These are phyloP conservation scores for Gnathonemus longibarbis DNA, from an alignment of 2,113 vertebrate genomes.

Conservation along the genomic window DNA sequence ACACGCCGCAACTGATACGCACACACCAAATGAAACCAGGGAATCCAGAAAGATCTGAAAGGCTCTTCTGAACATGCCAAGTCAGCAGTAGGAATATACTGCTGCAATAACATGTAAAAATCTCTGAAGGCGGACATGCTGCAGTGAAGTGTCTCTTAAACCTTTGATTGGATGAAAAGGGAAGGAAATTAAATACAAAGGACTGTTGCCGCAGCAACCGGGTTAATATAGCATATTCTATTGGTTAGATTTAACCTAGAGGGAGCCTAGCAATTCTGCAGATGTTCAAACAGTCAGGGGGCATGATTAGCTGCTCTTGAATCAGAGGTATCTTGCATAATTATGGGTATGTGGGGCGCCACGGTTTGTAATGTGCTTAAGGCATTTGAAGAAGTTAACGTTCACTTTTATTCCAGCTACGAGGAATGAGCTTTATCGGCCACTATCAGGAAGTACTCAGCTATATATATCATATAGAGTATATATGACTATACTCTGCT, in stretches of 20 bases:
- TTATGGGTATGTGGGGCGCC: not conserved
- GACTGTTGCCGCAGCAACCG: conserved; percentile 26
- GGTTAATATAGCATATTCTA: conserved; percentile 33
- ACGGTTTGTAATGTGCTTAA: not conserved
- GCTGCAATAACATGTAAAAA: not conserved
- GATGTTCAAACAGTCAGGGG: conserved; percentile 44
- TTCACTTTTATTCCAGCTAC: not conserved
- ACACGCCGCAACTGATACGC: not conserved
- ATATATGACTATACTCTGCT: not conserved
- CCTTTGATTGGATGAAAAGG: not conserved
- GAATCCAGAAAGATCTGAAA: not conserved
- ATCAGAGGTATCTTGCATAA: conserved; percentile 13
- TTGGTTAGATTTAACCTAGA: conserved; percentile 36
- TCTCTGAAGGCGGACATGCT: not conserved
- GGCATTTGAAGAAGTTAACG: conserved; percentile 23
- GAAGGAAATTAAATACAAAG: conserved; percentile 11
- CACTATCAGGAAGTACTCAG: not conserved
- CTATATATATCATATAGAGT: not conserved
- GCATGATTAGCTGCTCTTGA: conserved; percentile 33
- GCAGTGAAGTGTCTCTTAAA: not conserved
- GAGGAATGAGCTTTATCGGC: conserved; percentile 11
- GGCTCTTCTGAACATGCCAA: not conserved
- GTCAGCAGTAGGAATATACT: not conserved
- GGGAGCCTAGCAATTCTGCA: conserved; percentile 49
- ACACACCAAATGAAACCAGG: not conserved